Evolutionary conservation across 37 sponge, comb jelly and placozoan genomes (phyloP).

Genomic region (Ephydatia muelleri): DNA sequence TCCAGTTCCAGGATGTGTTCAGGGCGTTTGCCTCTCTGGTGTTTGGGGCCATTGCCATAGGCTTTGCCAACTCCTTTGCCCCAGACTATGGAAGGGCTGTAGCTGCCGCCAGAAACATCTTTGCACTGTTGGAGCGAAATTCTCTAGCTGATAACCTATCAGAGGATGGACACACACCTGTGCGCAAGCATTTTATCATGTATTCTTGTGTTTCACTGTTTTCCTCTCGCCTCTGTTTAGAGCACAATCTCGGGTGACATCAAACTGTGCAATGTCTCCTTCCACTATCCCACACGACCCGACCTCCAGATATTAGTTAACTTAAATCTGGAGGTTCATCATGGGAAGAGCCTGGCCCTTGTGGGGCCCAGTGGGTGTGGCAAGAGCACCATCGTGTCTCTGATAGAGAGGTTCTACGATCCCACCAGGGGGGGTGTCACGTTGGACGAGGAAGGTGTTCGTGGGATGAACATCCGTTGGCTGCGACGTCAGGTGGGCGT

Average conservation of each 20-base stretch:
- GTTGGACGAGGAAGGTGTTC: slow-evolving; percentile 68
- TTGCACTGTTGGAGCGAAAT: slow-evolving; percentile 50
- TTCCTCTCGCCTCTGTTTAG: neutral
- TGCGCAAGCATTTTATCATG: slow-evolving; percentile 2
- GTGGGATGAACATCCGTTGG: slow-evolving; percentile 81
- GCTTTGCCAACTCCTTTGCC: slow-evolving; percentile 85
- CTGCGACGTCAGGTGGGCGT: slow-evolving; percentile 89
- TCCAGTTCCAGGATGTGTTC: slow-evolving; percentile 19
- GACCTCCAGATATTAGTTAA: slow-evolving; percentile 81
- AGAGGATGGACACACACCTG: slow-evolving; percentile 53
- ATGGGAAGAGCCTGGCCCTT: slow-evolving; percentile 93
- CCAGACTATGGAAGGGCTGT: slow-evolving; percentile 82
- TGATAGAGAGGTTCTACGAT: slow-evolving; percentile 96
- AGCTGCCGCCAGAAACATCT: slow-evolving; percentile 66
- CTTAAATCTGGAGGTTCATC: slow-evolving; percentile 53
- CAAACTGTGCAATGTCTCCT: slow-evolving; percentile 70
- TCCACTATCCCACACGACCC: slow-evolving; percentile 91
- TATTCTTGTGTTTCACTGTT: neutral
- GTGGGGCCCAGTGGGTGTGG: slow-evolving; percentile 99
- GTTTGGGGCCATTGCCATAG: slow-evolving; percentile 85
- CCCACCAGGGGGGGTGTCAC: slow-evolving; percentile 57
- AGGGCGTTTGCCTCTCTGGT: slow-evolving; percentile 93
- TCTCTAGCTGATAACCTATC: slow-evolving; percentile 60
- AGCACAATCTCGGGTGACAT: slow-evolving; percentile 52
- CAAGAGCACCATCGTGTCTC: slow-evolving; percentile 95